Conservation (phyloP, 2,797 vertebrate species). For the Karalla daura region DNA sequence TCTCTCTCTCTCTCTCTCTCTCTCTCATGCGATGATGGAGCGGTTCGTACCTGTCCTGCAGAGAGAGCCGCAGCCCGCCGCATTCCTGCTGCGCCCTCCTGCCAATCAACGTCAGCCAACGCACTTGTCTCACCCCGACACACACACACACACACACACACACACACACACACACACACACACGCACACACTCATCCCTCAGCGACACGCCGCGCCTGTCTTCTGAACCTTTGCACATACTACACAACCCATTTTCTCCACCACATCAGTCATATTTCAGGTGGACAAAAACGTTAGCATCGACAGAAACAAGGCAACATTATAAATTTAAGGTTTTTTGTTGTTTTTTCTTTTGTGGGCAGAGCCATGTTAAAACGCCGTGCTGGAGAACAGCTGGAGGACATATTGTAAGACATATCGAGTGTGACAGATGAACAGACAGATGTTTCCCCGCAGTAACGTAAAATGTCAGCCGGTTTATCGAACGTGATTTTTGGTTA, state of each 20-base stretch:
- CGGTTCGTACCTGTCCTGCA: constrained; percentile 60
- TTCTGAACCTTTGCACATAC: constrained; percentile 4
- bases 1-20: too few species aligned
- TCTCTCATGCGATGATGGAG: constrained; percentile 61
- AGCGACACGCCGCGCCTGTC: constrained; percentile 8
- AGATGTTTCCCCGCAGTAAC: constrained; percentile 30
- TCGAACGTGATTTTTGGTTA: constrained; percentile 11
- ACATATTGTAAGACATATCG: constrained; percentile 28
- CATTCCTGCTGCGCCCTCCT: constrained; percentile 69
- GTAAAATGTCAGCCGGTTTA: constrained; percentile 53
- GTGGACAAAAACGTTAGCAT: too few species aligned
- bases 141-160: too few species aligned
- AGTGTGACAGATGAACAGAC: constrained; percentile 48
- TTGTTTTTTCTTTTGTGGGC: too few species aligned
- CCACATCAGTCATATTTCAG: constrained; percentile 26
- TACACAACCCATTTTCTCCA: constrained; percentile 26
- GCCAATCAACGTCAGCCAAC: constrained; percentile 62
- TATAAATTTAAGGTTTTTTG: too few species aligned
- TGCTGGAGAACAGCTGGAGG: constrained; percentile 41
- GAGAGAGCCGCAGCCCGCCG: constrained; percentile 45
- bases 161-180: too few species aligned
- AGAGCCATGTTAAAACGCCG: constrained; percentile 12
- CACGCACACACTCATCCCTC: constrained; percentile 35
- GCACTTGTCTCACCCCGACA: constrained; percentile 29
- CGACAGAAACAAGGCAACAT: constrained; percentile 16